Conservation (phyloP, 2,113 vertebrate genomes). For the Scalopus aquaticus region DNA sequence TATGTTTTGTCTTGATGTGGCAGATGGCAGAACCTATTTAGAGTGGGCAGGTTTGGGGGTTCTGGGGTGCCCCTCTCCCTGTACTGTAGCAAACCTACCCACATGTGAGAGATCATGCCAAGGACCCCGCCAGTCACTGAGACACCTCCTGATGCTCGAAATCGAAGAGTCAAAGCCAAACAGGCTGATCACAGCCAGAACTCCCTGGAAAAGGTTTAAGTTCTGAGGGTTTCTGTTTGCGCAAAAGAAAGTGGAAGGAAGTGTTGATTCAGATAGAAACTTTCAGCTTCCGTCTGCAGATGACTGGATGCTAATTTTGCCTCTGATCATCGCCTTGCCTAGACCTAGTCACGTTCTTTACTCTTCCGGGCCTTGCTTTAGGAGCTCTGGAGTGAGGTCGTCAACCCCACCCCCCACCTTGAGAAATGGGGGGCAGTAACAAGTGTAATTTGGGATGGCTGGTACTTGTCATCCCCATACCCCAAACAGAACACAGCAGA, state of each 20-base stretch:
- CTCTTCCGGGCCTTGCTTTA: not conserved
- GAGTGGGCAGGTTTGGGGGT: too few relatives aligned
- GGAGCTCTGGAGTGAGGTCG: not conserved
- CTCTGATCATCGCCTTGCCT: not conserved
- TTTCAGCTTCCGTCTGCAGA: not conserved
- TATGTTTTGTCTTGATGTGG: too few relatives aligned
- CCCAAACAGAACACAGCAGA: not conserved
- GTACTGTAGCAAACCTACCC: too few relatives aligned
- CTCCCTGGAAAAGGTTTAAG: not conserved
- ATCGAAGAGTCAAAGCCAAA: not conserved
- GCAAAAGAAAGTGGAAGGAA: conserved; percentile 21
- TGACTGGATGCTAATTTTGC: not conserved
- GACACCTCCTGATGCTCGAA: not conserved
- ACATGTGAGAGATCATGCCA: not conserved
- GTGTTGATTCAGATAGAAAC: conserved; percentile 39
- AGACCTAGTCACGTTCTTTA: not conserved
- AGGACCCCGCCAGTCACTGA: too few relatives aligned
- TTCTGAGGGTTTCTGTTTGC: not conserved
- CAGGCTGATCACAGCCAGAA: not conserved
- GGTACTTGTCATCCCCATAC: fast-evolving
- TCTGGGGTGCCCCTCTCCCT: too few relatives aligned
- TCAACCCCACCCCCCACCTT: not conserved
- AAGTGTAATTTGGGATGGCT: not conserved
- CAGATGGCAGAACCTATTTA: too few relatives aligned
- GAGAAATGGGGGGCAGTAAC: not conserved